Evolutionary conservation across 2,888 invertebrate species (phyloP).

Genomic region (Sisyra terminalis): DNA sequence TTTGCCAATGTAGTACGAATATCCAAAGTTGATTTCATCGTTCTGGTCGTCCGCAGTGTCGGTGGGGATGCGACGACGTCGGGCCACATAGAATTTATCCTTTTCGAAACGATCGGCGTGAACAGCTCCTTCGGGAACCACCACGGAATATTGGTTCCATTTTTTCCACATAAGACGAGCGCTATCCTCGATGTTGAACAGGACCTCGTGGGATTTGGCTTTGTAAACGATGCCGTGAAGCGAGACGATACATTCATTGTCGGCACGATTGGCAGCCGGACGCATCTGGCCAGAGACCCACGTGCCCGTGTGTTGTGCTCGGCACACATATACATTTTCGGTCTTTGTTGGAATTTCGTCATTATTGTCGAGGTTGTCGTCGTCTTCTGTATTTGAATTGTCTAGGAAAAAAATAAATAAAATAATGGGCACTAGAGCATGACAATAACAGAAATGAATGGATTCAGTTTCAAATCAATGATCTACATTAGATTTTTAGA

Average conservation of each 20-base stretch:
- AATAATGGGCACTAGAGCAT: neutral
- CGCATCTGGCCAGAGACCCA: conserved; percentile 56
- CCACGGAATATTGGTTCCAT: conserved; percentile 51
- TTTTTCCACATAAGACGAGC: conserved; percentile 58
- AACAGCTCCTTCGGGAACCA: conserved; percentile 48
- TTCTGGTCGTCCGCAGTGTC: conserved; percentile 13
- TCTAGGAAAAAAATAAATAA: too few relatives aligned
- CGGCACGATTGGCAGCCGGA: conserved; percentile 24
- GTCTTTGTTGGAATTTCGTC: conserved; percentile 13
- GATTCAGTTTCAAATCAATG: too few relatives aligned
- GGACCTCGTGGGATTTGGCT: conserved; percentile 44
- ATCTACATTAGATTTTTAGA: too few relatives aligned
- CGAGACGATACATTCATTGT: conserved; percentile 47
- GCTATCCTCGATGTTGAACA: conserved; percentile 62
- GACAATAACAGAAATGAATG: neutral
- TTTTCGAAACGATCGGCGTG: conserved; percentile 30
- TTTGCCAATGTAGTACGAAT: conserved; percentile 50
- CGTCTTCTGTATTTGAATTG: conserved; percentile 31
- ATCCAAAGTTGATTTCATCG: conserved; percentile 13
- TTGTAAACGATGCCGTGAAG: conserved; percentile 38
- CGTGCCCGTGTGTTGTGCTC: conserved; percentile 51
- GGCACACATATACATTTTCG: conserved; percentile 50
- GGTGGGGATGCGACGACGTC: conserved; percentile 13
- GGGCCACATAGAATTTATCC: conserved; percentile 21
- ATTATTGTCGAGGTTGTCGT: conserved; percentile 39